phyloP scores from a whole-genome alignment of 2,113 vertebrate species.

The Neoarius graeffei region DNA sequence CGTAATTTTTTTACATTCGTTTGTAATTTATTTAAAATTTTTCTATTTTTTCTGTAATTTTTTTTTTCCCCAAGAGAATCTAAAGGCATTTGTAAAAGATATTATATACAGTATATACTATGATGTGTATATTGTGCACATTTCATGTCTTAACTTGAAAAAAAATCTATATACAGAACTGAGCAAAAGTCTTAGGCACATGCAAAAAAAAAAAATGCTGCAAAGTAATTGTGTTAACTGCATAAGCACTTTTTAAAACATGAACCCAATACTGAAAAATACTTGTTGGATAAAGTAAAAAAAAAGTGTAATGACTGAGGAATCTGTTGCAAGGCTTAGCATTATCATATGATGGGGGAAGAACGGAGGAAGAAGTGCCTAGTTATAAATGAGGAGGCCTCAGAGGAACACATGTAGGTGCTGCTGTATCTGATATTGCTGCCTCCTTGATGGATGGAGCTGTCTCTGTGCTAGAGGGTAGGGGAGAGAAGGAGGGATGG shows the following conservation, averaged over 20 bases:
- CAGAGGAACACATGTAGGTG: conserved; percentile 29
- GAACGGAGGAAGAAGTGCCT: not conserved
- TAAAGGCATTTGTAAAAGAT: conserved; percentile 68
- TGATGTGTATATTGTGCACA: conserved; percentile 57
- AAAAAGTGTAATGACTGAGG: not conserved
- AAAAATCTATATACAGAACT: no score
- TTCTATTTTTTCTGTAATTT: conserved; percentile 57
- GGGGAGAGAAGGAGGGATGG: conserved; percentile 5
- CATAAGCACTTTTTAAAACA: not conserved
- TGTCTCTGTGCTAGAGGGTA: conserved; percentile 28
- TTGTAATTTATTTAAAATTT: conserved; percentile 69
- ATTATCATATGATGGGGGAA: not conserved
- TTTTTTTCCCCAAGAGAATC: conserved; percentile 61
- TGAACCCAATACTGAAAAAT: not conserved
- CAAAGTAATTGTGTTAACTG: not conserved
- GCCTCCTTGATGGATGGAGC: conserved; percentile 39
- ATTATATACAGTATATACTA: conserved; percentile 55
- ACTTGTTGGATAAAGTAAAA: not conserved
- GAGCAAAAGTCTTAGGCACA: no score
- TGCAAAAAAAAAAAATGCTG: no score
- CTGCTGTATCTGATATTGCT: conserved; percentile 34
- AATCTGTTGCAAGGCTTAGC: not conserved
- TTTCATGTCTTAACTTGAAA: conserved; percentile 67
- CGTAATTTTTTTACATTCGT: conserved; percentile 65
- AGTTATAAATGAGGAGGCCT: conserved; percentile 19